Evolutionary conservation across 2,797 vertebrate species (phyloP).

Genomic region (Triplophysa yarkandensis): DNA sequence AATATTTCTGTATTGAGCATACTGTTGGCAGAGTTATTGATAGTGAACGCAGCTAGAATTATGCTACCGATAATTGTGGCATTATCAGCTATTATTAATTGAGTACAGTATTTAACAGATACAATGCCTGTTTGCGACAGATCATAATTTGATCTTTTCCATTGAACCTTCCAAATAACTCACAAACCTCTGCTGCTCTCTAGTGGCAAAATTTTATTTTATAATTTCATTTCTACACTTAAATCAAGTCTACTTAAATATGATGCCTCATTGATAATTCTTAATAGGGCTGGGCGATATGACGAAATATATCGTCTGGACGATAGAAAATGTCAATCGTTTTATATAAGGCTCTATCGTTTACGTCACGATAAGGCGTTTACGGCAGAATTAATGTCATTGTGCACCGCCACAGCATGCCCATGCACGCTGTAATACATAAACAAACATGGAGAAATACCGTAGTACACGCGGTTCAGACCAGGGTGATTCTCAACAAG

Average conservation of each 20-base stretch:
- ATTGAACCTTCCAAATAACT: not conserved
- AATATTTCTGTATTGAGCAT: too few relatives aligned
- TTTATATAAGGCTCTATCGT: too few relatives aligned
- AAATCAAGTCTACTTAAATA: not conserved
- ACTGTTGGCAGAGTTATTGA: not conserved
- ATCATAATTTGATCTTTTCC: too few relatives aligned
- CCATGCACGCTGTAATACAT: too few relatives aligned
- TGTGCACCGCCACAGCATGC: too few relatives aligned
- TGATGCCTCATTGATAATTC: not conserved
- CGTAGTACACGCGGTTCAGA: too few relatives aligned
- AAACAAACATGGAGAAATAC: too few relatives aligned
- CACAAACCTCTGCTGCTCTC: slow-evolving; percentile 62
- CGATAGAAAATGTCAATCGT: slow-evolving; percentile 20
- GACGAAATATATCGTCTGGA: too few relatives aligned
- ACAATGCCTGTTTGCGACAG: not conserved
- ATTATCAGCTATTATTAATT: not conserved
- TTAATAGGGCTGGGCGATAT: too few relatives aligned
- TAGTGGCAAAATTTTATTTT: slow-evolving; percentile 65
- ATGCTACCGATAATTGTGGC: not conserved
- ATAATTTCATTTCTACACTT: not conserved
- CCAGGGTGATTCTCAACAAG: too few relatives aligned
- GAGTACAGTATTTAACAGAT: not conserved
- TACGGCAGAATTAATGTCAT: too few relatives aligned
- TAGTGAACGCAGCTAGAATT: not conserved
- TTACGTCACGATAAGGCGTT: too few relatives aligned